phyloP scores from a whole-genome alignment of 1,140 invertebrate species.

The Pseudomyrmex cubaensis region DNA sequence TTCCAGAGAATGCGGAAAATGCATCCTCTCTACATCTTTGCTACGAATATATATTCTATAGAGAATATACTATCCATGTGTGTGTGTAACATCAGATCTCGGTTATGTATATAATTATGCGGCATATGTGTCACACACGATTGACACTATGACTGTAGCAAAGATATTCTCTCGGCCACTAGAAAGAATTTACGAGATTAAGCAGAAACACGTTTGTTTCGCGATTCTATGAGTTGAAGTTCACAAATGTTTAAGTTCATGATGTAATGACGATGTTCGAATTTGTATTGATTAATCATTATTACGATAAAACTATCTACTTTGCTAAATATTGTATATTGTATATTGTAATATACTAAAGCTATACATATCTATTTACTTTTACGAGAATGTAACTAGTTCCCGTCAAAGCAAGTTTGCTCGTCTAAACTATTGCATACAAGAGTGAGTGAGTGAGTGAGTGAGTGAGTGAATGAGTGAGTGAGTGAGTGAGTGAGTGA shows the following conservation, averaged over 20 bases:
- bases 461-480: too few species aligned
- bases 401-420: constrained; percentile 24
- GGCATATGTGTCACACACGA: constrained; percentile 9
- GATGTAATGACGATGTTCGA: background rate
- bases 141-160: constrained; percentile 10
- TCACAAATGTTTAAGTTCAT: background rate
- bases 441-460: background rate
- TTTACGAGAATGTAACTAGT: constrained; percentile 10
- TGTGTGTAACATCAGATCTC: constrained; percentile 31
- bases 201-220: constrained; percentile 13
- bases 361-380: background rate
- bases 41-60: constrained; percentile 43
- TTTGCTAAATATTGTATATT: background rate
- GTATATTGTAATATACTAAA: background rate
- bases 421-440: constrained; percentile 30
- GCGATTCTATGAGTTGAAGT: background rate
- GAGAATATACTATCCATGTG: constrained; percentile 15
- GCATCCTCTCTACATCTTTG: background rate
- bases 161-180: constrained; percentile 1
- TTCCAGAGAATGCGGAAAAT: constrained; percentile 37
- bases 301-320: too few species aligned
- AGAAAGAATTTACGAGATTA: constrained; percentile 3
- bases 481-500: too few species aligned
- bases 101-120: constrained; percentile 48
- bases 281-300: too few species aligned